Conservation (phyloP, 2,113 vertebrate genomes). For the Ophiodon elongatus region DNA sequence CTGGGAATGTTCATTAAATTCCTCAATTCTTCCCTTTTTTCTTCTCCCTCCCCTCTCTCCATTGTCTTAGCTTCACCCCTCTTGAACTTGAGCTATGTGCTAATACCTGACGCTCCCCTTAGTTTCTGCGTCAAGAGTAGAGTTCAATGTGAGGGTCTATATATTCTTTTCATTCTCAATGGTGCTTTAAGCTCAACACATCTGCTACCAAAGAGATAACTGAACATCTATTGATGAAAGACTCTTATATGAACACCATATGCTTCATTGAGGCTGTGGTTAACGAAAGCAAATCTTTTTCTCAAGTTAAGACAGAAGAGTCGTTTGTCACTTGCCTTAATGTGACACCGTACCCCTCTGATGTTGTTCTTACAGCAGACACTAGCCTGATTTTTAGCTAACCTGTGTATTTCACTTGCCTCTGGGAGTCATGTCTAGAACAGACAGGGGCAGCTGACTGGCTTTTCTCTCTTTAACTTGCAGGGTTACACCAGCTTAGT, state of each 20-base stretch:
- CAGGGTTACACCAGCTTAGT: constrained; percentile 83
- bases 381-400: constrained; percentile 54
- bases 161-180: constrained; percentile 29
- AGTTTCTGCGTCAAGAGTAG: constrained; percentile 46
- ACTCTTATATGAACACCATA: constrained; percentile 10
- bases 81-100: constrained; percentile 63
- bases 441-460: constrained; percentile 70
- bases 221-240: constrained; percentile 18
- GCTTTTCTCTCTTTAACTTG: constrained; percentile 80
- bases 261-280: constrained; percentile 16
- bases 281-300: constrained; percentile 24
- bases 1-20: constrained; percentile 83
- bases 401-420: constrained; percentile 59
- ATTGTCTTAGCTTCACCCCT: constrained; percentile 73
- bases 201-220: constrained; percentile 65
- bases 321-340: constrained; percentile 32
- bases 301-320: background rate
- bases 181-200: constrained; percentile 61
- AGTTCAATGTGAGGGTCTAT: constrained; percentile 24
- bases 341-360: constrained; percentile 45
- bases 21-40: constrained; percentile 66
- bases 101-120: constrained; percentile 49
- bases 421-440: constrained; percentile 67
- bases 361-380: constrained; percentile 32
- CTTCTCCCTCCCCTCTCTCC: constrained; percentile 38